Evolutionary conservation across 2,113 vertebrate species (phyloP).

Genomic region (Setophaga coronata): DNA sequence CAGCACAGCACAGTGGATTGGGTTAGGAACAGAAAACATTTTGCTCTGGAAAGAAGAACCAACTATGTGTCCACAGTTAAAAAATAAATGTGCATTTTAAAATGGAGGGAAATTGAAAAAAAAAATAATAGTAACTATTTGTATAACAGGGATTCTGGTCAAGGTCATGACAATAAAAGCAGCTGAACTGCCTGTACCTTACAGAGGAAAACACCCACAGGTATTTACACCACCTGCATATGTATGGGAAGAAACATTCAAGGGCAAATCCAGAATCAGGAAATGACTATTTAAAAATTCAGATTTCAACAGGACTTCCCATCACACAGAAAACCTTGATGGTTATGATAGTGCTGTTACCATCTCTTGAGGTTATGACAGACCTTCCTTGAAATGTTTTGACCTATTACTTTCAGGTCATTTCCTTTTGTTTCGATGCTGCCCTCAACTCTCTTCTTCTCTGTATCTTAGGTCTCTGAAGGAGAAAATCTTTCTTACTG

Average conservation of each 20-base stretch:
- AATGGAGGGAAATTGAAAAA: not conserved
- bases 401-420: not conserved
- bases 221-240: not conserved
- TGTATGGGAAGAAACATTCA: not conserved
- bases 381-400: not conserved
- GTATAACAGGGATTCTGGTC: not conserved
- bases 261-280: not conserved
- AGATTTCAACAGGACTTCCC: not conserved
- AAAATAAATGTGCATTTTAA: not conserved
- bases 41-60: not conserved
- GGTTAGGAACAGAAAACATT: not conserved
- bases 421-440: not conserved
- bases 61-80: accelerated
- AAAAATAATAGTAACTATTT: not conserved
- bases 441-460: not conserved
- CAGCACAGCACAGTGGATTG: not conserved
- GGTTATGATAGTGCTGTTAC: not conserved
- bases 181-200: not conserved
- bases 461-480: not conserved
- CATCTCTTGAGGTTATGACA: not conserved
- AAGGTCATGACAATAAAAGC: not conserved
- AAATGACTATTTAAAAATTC: not conserved
- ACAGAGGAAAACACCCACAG: not conserved
- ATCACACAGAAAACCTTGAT: not conserved
- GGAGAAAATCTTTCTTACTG: not conserved